Evolutionary conservation across 2,113 vertebrate genomes (phyloP).

Genomic region (Stegostoma tigrinum): DNA sequence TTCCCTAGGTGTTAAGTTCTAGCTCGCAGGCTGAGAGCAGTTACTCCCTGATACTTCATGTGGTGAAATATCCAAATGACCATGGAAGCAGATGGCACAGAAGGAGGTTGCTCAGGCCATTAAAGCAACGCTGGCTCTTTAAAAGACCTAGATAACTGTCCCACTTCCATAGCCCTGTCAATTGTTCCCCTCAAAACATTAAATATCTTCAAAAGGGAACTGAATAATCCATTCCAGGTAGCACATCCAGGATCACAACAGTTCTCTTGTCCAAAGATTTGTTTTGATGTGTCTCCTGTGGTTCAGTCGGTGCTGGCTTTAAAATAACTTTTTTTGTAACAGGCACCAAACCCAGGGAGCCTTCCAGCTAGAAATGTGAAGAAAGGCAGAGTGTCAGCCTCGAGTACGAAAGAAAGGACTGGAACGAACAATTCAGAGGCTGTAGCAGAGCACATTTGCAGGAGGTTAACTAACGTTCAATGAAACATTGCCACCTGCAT

Average conservation of each 20-base stretch:
- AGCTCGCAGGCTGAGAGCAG: background rate
- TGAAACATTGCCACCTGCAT: background rate
- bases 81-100: no score
- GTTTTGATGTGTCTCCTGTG: background rate
- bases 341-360: background rate
- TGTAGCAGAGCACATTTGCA: background rate
- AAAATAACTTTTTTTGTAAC: background rate
- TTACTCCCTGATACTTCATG: background rate
- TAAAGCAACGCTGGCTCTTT: no score
- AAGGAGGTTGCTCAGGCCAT: no score
- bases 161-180: no score
- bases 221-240: no score
- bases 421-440: background rate
- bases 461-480: background rate
- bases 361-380: background rate
- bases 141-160: no score
- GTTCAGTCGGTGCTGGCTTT: background rate
- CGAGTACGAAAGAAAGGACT: background rate
- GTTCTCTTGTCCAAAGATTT: background rate
- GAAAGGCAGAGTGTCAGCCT: background rate
- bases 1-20: background rate
- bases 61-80: background rate
- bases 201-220: no score
- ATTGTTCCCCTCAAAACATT: no score
- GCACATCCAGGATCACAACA: background rate